phyloP scores from a whole-genome alignment of 1,140 invertebrate genomes.

The Listronotus bonariensis region DNA sequence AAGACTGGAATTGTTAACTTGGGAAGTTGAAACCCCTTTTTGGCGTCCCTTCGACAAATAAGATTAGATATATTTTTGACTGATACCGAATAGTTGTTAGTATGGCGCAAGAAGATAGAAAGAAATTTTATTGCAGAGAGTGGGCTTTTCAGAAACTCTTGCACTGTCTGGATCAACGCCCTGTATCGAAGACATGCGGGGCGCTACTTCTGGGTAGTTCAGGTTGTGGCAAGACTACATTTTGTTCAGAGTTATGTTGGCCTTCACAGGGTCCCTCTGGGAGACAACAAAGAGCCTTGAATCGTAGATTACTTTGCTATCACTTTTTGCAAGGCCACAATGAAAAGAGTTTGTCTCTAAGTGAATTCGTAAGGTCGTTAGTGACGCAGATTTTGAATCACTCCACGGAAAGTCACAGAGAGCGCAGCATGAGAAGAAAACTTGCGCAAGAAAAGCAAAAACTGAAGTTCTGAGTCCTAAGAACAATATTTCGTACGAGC shows the following conservation, averaged over 20 bases:
- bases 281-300: constrained; percentile 71
- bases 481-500: constrained; percentile 42
- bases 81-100: constrained; percentile 22
- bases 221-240: constrained; percentile 84
- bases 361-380: constrained; percentile 81
- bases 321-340: constrained; percentile 79
- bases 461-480: constrained; percentile 31
- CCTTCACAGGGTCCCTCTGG: constrained; percentile 69
- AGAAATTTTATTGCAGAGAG: constrained; percentile 81
- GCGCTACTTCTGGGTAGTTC: constrained; percentile 84
- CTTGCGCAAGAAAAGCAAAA: constrained; percentile 44
- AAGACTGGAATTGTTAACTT: constrained; percentile 30
- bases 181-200: constrained; percentile 77
- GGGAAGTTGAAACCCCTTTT: constrained; percentile 10
- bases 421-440: constrained; percentile 49
- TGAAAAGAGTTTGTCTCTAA: constrained; percentile 71
- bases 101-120: constrained; percentile 58
- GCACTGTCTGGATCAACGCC: constrained; percentile 84
- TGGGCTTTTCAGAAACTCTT: constrained; percentile 95
- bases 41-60: constrained; percentile 34
- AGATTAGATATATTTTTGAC: constrained; percentile 29
- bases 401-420: constrained; percentile 58
- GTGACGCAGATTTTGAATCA: constrained; percentile 79
- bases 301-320: constrained; percentile 76
- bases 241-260: constrained; percentile 83